A percentile compares a stretch with the other conserved stretches of the same genome.
Conservation (phyloP, 2,888 invertebrate species). For the Andricus curvator region DNA sequence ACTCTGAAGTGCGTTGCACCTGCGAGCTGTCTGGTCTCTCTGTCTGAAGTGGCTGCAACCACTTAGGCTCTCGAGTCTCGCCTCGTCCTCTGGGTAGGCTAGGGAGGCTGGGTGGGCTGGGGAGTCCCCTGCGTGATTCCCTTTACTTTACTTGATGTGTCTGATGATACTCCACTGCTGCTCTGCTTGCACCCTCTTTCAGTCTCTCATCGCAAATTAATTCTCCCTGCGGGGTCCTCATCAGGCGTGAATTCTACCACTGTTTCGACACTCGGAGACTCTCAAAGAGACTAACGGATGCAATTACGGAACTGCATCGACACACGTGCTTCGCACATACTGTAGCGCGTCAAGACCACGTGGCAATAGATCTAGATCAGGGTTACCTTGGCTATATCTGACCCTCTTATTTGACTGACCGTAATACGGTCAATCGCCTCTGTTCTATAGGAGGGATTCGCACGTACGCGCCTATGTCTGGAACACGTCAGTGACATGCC, state of each 20-base stretch:
- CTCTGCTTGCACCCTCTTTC: neutral
- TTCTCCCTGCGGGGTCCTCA: conserved; percentile 15
- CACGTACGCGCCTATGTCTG: conserved; percentile 58
- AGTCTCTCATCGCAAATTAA: conserved; percentile 31
- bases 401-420: conserved; percentile 76
- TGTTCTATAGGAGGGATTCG: conserved; percentile 60
- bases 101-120: neutral
- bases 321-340: conserved; percentile 54
- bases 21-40: conserved; percentile 58
- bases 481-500: conserved; percentile 65
- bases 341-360: conserved; percentile 68
- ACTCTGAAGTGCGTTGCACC: conserved; percentile 31
- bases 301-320: conserved; percentile 44
- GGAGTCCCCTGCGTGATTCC: conserved; percentile 42
- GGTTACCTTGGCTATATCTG: conserved; percentile 77
- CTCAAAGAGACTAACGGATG: conserved; percentile 25
- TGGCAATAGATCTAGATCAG: conserved; percentile 77
- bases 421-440: conserved; percentile 75
- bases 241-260: conserved; percentile 19
- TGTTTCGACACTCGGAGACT: conserved; percentile 11
- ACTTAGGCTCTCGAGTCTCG: conserved; percentile 39
- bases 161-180: conserved; percentile 19
- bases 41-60: conserved; percentile 61
- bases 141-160: conserved; percentile 34
- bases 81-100: conserved; percentile 24